Conservation (phyloP, 2,888 invertebrate species). For the Osmoderma eremita region DNA sequence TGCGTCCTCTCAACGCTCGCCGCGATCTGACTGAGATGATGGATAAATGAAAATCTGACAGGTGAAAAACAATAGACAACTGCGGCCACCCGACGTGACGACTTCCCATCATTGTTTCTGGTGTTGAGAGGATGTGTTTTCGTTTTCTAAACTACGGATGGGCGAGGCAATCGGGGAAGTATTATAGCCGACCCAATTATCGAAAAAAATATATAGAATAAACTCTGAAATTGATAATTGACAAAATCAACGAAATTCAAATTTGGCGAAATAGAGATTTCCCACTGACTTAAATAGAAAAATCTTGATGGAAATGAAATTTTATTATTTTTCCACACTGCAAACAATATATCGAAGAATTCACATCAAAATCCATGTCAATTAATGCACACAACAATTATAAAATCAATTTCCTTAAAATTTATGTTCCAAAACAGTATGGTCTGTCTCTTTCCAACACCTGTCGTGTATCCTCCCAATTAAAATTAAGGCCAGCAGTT, state of each 20-base stretch:
- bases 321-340: no score
- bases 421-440: neutral
- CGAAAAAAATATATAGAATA: no score
- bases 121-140: conserved; percentile 54
- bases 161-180: no score
- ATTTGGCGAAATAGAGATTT: no score
- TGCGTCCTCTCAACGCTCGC: neutral
- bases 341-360: no score
- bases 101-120: conserved; percentile 61
- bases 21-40: conserved; percentile 9
- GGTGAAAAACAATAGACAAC: conserved; percentile 46
- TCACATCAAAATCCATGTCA: no score
- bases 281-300: no score
- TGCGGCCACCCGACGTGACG: conserved; percentile 51
- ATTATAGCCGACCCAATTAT: conserved; percentile 21
- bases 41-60: conserved; percentile 12
- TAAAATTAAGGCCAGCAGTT: no score
- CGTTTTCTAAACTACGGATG: conserved; percentile 48
- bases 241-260: no score
- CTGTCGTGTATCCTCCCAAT: neutral
- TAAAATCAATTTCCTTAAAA: neutral
- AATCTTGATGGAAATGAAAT: no score
- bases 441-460: neutral
- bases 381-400: no score
- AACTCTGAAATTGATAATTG: no score